Evolutionary conservation across 2,797 vertebrate genomes (phyloP).

Genomic region (Alca torda): DNA sequence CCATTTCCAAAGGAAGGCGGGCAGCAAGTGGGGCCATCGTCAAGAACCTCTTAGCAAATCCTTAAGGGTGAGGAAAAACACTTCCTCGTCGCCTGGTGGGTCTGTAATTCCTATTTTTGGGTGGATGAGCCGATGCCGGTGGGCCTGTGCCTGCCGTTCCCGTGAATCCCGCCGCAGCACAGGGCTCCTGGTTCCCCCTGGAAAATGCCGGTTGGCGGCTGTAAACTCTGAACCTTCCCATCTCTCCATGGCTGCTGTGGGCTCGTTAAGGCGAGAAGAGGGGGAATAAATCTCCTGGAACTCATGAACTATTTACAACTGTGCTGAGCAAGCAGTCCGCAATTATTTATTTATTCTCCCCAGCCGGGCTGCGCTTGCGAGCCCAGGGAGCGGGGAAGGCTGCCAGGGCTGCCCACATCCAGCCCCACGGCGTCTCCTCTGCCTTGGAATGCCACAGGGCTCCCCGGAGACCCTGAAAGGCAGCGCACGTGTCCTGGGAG

Average conservation of each 20-base stretch:
- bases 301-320: conserved; percentile 36
- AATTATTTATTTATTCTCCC: conserved; percentile 39
- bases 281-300: conserved; percentile 18
- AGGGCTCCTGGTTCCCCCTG: background rate
- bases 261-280: background rate
- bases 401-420: background rate
- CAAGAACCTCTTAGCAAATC: background rate
- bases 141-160: background rate
- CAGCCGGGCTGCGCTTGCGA: background rate
- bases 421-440: rapidly evolving
- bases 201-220: rapidly evolving
- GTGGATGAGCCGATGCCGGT: background rate
- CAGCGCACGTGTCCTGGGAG: background rate
- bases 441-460: too few relatives aligned
- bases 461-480: background rate
- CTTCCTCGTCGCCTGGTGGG: background rate
- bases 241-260: background rate
- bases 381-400: background rate
- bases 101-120: background rate
- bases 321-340: conserved; percentile 4
- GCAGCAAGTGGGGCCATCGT: background rate
- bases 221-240: background rate
- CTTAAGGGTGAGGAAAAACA: background rate
- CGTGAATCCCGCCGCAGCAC: background rate
- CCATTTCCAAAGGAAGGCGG: background rate